Conservation (phyloP, 2,888 invertebrate genomes). For the Blastobasis adustella region DNA sequence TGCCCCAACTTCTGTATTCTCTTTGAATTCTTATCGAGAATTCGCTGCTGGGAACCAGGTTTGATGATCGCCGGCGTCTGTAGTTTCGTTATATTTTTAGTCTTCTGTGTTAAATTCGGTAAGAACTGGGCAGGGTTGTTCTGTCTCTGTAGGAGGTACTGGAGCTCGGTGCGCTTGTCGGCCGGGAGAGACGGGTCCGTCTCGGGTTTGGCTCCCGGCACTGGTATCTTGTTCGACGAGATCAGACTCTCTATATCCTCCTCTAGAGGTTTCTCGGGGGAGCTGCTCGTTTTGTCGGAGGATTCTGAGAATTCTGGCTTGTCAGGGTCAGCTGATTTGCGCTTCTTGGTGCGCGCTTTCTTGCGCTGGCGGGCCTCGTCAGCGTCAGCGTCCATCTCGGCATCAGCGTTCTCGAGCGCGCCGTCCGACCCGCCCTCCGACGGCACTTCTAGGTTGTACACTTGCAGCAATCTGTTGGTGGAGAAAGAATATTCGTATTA, state of each 20-base stretch:
- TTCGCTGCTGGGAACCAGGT: slow-evolving; percentile 50
- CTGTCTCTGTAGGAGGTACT: slow-evolving; percentile 63
- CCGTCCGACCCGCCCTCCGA: slow-evolving; percentile 61
- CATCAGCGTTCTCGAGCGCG: slow-evolving; percentile 51
- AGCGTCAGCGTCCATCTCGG: slow-evolving; percentile 34
- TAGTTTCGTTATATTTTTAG: slow-evolving; percentile 50
- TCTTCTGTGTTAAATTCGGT: slow-evolving; percentile 54
- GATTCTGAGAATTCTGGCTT: slow-evolving; percentile 51
- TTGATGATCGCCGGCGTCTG: slow-evolving; percentile 51
- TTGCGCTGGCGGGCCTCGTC: slow-evolving; percentile 49
- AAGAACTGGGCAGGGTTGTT: slow-evolving; percentile 67
- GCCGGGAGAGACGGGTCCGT: slow-evolving; percentile 45
- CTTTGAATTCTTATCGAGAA: slow-evolving; percentile 58
- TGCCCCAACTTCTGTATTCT: slow-evolving; percentile 64
- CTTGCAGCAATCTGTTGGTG: slow-evolving; percentile 79
- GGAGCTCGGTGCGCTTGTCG: slow-evolving; percentile 66
- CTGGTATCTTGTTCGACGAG: slow-evolving; percentile 65
- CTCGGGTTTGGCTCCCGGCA: slow-evolving; percentile 53
- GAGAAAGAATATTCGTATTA: too few species aligned
- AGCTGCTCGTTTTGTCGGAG: slow-evolving; percentile 50
- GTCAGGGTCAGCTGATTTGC: slow-evolving; percentile 54
- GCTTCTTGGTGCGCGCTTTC: slow-evolving; percentile 45
- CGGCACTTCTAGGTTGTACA: slow-evolving; percentile 80
- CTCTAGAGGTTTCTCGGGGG: slow-evolving; percentile 52
- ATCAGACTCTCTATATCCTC: slow-evolving; percentile 70